Evolutionary conservation across 2,888 invertebrate species (phyloP).

Genomic region (Cloeon dipterum): DNA sequence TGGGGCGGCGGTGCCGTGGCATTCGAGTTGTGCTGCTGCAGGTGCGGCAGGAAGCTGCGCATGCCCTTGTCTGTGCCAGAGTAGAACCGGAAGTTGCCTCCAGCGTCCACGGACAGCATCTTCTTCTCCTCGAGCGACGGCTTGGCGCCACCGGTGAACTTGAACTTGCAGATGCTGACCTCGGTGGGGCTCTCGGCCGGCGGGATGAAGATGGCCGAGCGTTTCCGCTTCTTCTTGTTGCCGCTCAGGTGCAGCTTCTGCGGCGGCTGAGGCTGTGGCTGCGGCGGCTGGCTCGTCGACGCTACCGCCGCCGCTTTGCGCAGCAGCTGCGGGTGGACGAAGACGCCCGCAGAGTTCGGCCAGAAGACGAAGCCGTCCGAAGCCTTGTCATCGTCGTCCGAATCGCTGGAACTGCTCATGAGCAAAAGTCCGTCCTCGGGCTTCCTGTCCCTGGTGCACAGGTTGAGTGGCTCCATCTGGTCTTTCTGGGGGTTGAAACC

Average conservation of each 20-base stretch:
- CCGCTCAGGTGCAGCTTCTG: no score
- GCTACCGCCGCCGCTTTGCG: conserved; percentile 18
- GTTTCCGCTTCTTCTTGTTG: conserved; percentile 39
- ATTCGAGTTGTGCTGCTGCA: conserved; percentile 11
- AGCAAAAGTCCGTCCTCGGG: conserved; percentile 15
- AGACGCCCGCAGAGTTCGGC: conserved; percentile 43
- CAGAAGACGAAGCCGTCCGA: conserved; percentile 33
- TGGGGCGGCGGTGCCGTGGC: conserved; percentile 7
- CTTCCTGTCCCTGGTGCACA: conserved; percentile 49
- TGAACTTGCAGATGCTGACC: conserved; percentile 80
- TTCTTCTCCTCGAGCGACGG: conserved; percentile 78
- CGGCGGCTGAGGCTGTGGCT: conserved; percentile 4
- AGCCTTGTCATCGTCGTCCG: conserved; percentile 18
- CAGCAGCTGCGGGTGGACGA: conserved; percentile 47
- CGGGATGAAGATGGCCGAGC: conserved; percentile 66
- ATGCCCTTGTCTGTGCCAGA: conserved; percentile 63
- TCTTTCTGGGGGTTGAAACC: conserved; percentile 15
- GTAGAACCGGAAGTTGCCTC: conserved; percentile 70
- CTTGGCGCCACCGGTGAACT: conserved; percentile 77
- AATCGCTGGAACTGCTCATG: conserved; percentile 14
- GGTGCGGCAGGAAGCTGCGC: conserved; percentile 44
- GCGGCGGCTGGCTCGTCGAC: conserved; percentile 7
- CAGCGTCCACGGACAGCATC: conserved; percentile 73
- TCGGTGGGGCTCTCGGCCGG: conserved; percentile 44
- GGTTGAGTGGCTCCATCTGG: conserved; percentile 63